Base-by-base conservation (phyloP, 1,140 invertebrate genomes). In the Drepana arcuata region DNA sequence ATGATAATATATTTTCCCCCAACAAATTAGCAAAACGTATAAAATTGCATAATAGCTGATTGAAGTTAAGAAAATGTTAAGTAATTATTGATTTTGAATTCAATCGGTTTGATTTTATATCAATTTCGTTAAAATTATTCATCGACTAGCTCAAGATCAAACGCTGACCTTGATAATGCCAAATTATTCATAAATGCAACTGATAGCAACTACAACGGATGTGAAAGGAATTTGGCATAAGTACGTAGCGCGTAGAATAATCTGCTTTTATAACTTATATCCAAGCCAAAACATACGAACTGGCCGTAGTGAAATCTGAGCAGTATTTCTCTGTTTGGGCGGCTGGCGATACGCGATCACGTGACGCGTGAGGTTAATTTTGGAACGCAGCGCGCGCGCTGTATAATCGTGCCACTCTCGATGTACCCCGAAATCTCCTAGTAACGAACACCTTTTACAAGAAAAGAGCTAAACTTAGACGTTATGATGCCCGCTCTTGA, bases 261-360 rank as follows among this genome's bases (percentile, higher is more conserved):
- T n/a, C n/a, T n/a, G n/a, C n/a, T n/a, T n/a, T n/a, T n/a, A n/a
- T n/a, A n/a, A n/a, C n/a, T n/a, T n/a, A 14, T 45, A 39, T 12
- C 24, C 28, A 36, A 41, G 39, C 36, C 53, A 62, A 65, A 48
- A 59, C 42, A 41, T 29, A 24, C 33, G 42, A 10, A 2, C 10
- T n/a, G 54, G 41, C 47, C 60, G 59, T 47, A 61, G 48, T 82
- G 78, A 75, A 82, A 82, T 71, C 51, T 40, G 78, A 82, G 72
- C 39, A 65, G 68, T 61, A 69, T 82, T 79, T 79, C 74, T 82
- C 73, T 68, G 71, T 82, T 82, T 82, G 78, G 78, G 73, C 78
- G 78, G 78, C 69, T 71, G 65, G 69, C 48, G 44, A 44, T 48
- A 53, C 61, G 52, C 37, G 59, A 72, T 71, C 72, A 74, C 71